Base-by-base conservation (phyloP, 1,140 invertebrate species). In the Cydia fagiglandana region DNA sequence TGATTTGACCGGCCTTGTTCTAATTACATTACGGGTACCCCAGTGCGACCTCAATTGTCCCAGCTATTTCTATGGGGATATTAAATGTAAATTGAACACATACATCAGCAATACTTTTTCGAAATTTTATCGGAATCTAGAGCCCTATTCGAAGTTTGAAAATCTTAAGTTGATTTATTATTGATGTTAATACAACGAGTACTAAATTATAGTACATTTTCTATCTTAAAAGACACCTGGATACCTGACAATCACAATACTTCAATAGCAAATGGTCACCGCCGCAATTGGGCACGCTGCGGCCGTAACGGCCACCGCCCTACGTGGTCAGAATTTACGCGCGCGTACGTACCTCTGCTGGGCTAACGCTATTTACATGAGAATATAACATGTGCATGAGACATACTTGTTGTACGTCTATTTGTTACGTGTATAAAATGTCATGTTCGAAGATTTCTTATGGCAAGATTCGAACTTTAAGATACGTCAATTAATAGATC, bases 251-350 rank as follows among this genome's bases (percentile, higher is more conserved):
- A 17, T 61, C 53, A 53, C 53, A 61, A 61, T 61, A 61, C 53
- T 10, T 61, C 53, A 20, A 61, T 61, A 61, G 20, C 3, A 61
- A 56, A 20, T 61, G 56, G 56, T 61, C 56, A 61, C 17, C 56
- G 20, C 56, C 56, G 56, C 56, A 61, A 61, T 61, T 61, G 56
- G 56, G 56, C 56, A 61, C 56, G 56, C 56, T 24, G 56, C 15
- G 56, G 20, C 38, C 30, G 17, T 70, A 70, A 70, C 66, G 66
- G 66, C 66, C 34, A 70, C 66, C 34, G 34, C 7, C 66, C 15
- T 38, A 70, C 66, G 66, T 70, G 66, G 28, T 38, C 66, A 38
- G 66, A 70, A 70, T 70, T 24, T 70, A 70, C 66, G 34, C 66
- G 38, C 66, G 45, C 45, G 50, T 53, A 17, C 50, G 47, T 53